Evolutionary conservation across 2,888 invertebrate genomes (phyloP), one percentile per base, ranked within the genome.

Genomic region (Tetramorium bicarinatum): DNA sequence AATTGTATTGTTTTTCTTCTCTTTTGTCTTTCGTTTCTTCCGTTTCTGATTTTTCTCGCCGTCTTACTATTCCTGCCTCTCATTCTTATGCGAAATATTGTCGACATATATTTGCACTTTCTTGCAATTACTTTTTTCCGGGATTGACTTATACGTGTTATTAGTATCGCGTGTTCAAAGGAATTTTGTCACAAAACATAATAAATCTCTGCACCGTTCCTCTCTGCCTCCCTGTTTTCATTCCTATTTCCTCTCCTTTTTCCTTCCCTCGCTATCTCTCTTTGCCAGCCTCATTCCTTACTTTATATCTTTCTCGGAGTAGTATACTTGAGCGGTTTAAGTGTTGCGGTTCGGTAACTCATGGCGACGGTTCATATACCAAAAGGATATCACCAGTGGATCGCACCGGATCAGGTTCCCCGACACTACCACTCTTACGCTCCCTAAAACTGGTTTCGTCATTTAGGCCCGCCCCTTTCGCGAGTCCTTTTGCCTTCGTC

Each of bases 381-480:
- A 90, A 90, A 90, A 90, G 85, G 87, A 89, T 90, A 90, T 85
- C 89, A 84, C 85, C 89, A 88, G 85, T 71, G 44, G 85, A 90
- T 89, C 88, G 87, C 88, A 83, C 72, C 83, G 69, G 69, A 82
- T 88, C 88, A 79, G 83, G 87, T 87, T 90, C 84, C 85, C 41
- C 47, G 85, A 86, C 88, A 88, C 91, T 92, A 91, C 93, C 91
- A 84, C 92, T 93, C 90, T 93, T 93, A 91, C 93, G 93, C 93
- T 92, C 90, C 89, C 91, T 87, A 93, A 92, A 93, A 93, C 93
- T 93, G 93, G 93, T 93, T 93, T 92, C 90, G 89, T 92, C 92
- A 89, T 91, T 91, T 91, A 91, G 88, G 79, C 86, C 90, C 90
- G 89, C 90, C 89, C 84, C 84, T 86, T 87, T 85, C 75, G 85